phyloP scores from a whole-genome alignment of 2,888 invertebrate genomes.

The Epinotia nisella region DNA sequence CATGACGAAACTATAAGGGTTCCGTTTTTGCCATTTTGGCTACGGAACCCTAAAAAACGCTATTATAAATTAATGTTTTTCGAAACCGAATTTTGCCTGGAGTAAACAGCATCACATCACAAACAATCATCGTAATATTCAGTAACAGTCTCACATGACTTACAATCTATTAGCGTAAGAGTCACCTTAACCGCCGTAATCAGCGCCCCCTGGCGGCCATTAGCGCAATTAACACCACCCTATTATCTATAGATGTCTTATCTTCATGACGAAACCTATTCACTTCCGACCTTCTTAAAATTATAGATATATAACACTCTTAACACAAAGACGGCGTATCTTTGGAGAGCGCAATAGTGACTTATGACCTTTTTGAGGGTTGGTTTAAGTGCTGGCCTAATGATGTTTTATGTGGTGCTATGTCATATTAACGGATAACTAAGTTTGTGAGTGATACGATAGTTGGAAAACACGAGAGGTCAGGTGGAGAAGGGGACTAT shows the following conservation, averaged over 20 bases:
- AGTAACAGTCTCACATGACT: constrained; percentile 9
- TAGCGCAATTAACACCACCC: constrained; percentile 59
- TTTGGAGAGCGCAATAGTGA: not conserved
- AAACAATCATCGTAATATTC: not conserved
- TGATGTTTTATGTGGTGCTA: constrained; percentile 72
- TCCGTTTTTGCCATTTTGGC: too few species aligned
- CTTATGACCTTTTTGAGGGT: constrained; percentile 18
- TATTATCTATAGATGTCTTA: not conserved
- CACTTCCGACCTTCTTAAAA: not conserved
- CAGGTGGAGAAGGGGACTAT: not conserved
- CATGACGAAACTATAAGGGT: too few species aligned
- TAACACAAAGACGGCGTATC: not conserved
- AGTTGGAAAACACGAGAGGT: not conserved
- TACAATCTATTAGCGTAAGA: constrained; percentile 31
- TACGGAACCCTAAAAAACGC: too few species aligned
- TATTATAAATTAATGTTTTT: too few species aligned
- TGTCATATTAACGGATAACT: constrained; percentile 59
- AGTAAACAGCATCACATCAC: too few species aligned
- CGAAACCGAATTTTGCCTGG: too few species aligned
- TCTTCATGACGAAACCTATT: not conserved
- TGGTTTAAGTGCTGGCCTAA: constrained; percentile 57
- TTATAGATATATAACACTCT: not conserved
- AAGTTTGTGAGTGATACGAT: constrained; percentile 25
- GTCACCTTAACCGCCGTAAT: constrained; percentile 33
- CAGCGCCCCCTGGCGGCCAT: constrained; percentile 48